These are phyloP conservation scores for Sprattus sprattus DNA, from an alignment of 2,113 vertebrate genomes.

Conservation along the genomic window DNA sequence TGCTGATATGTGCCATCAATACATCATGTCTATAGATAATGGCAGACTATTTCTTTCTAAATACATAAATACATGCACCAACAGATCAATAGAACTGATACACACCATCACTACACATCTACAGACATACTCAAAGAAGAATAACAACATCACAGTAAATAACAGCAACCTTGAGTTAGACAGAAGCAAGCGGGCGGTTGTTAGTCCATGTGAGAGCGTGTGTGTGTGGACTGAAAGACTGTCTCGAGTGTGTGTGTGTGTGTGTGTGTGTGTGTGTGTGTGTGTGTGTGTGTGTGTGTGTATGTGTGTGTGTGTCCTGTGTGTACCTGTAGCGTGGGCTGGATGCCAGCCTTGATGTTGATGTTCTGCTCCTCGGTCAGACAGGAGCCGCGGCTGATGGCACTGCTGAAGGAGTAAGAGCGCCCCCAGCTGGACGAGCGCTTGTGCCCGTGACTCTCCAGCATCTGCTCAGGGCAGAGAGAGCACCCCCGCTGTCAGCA, in stretches of 20 bases:
- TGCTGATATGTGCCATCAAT: too few relatives aligned
- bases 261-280: not conserved
- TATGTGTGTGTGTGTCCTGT: not conserved
- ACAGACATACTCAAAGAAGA: not conserved
- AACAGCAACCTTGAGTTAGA: not conserved
- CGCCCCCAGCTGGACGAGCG: conserved; percentile 96
- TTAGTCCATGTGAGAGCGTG: not conserved
- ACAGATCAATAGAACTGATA: not conserved
- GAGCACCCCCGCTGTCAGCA: not conserved
- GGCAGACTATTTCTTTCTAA: not conserved
- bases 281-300: not conserved
- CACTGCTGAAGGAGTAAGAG: conserved; percentile 93
- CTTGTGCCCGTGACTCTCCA: conserved; percentile 80
- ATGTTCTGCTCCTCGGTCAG: conserved; percentile 82
- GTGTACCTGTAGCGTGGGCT: conserved; percentile 85
- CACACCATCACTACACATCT: not conserved
- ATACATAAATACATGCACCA: not conserved
- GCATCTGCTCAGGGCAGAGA: conserved; percentile 46
- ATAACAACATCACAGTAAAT: not conserved
- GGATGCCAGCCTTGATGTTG: conserved; percentile 85
- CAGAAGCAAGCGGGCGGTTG: conserved; percentile 3
- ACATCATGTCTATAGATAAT: too few relatives aligned
- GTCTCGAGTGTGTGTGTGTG: not conserved
- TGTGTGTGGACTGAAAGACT: not conserved
- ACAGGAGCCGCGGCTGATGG: conserved; percentile 85